phyloP scores from a whole-genome alignment of 2,888 invertebrate genomes.

The Tachina fera region DNA sequence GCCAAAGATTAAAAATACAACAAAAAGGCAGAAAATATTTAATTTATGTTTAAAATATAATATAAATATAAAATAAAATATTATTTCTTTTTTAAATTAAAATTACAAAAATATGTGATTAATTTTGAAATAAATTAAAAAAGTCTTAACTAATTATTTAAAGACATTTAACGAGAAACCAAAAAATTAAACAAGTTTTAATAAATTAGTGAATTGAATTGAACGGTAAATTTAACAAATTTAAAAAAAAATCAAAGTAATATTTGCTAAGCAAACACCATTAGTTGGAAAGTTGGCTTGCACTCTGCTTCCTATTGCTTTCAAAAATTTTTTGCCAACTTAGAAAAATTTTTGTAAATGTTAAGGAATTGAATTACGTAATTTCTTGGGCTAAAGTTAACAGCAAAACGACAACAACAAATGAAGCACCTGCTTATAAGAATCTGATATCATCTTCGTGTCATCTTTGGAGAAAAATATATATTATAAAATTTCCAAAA shows the following conservation, averaged over 20 bases:
- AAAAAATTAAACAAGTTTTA: constrained; percentile 36
- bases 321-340: constrained; percentile 50
- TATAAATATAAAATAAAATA: background rate
- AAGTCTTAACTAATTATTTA: background rate
- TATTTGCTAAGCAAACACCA: background rate
- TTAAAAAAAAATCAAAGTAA: constrained; percentile 2
- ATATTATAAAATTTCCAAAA: constrained; percentile 2
- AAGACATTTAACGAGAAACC: background rate
- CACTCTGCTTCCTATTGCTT: constrained; percentile 28
- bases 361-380: constrained; percentile 60
- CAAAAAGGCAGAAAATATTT: constrained; percentile 7
- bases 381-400: constrained; percentile 20
- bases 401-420: constrained; percentile 2
- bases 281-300: constrained; percentile 27
- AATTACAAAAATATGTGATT: background rate
- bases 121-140: background rate
- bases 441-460: constrained; percentile 66
- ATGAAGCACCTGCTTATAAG: constrained; percentile 66
- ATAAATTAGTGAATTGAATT: background rate
- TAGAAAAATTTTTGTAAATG: constrained; percentile 63
- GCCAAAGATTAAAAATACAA: constrained; percentile 41
- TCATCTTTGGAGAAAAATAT: background rate
- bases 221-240: constrained; percentile 4
- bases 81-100: background rate
- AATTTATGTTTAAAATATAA: background rate